Base-by-base conservation (phyloP, 2,888 invertebrate genomes). In the Chirona hameri region DNA sequence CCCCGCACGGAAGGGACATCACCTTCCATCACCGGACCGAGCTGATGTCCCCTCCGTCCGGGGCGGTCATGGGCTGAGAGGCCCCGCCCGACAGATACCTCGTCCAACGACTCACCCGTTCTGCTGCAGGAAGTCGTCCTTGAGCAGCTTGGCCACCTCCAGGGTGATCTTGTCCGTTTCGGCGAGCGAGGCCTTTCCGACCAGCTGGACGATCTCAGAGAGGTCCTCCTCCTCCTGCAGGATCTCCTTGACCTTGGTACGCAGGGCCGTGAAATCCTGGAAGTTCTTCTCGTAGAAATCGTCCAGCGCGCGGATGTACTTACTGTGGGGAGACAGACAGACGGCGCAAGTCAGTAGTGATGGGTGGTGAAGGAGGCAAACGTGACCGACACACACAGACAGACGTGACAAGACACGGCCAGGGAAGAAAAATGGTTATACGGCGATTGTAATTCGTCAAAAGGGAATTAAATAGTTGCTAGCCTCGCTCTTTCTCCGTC, bases 261-360 rank as follows among this genome's bases (percentile, higher is more conserved):
- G 84, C 29, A 79, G 76, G 21, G 98, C 94, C 82, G 99, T 97
- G 89, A 99, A 99, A 88, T 99, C 99, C 14, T 92, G 91, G 91
- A 95, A 98, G 91, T 96, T 96, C 90, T 98, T 98, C 89, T 99
- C 99, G 88, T 99, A 99, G 91, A 97, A 99, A 88, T 99, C 99
- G 87, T 99, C 99, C 87, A 99, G 91, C 82, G 99, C 97, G 85
- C 98, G 93, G 91, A 96, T 95, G 91, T 99, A 99, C 91, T 99
- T 99, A 89, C 97, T 97, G 89, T 88, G 24, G n/a, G 18, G 29
- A 72, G 72, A 10, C 10, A 14, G 52, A 52, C 12, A 18, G 52
- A 52, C 52, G 12, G 52, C 12, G 52, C 83, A 60, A 39, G 27
- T 57, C 46, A 85, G 57, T 39, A 39, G 39, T 39, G 39, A 39